Conservation (phyloP, 2,888 invertebrate genomes). For the Limulus polyphemus region DNA sequence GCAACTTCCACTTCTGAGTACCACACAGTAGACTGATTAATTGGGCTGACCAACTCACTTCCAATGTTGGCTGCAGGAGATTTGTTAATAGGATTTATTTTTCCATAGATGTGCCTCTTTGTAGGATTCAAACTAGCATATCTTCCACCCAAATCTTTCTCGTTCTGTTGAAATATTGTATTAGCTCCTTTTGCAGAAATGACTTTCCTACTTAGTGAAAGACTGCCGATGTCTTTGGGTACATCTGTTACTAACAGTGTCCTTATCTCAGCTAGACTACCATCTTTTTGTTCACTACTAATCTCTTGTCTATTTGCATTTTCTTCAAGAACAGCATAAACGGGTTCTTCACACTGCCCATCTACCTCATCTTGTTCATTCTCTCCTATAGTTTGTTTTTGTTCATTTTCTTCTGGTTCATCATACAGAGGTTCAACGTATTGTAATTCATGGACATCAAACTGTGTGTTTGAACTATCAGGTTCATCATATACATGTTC, state of each 20-base stretch:
- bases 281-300: neutral
- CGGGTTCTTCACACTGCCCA: neutral
- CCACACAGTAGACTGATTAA: neutral
- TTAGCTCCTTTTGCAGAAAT: no score
- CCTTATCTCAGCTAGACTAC: no score
- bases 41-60: no score
- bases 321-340: constrained; percentile 2
- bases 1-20: neutral
- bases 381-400: no score
- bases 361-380: no score
- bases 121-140: no score
- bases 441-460: neutral
- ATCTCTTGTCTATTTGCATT: neutral
- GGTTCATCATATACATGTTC: constrained; percentile 3
- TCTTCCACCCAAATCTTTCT: no score
- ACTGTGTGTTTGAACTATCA: constrained; percentile 1
- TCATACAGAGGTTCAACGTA: neutral
- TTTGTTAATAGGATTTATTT: neutral
- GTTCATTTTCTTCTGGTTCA: neutral
- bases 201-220: no score
- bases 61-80: neutral
- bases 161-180: no score
- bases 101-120: no score
- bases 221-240: no score
- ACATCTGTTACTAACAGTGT: no score